Percentiles rank a stretch among this genome's conserved stretches.
phyloP scores from a whole-genome alignment of 2,888 invertebrate species.

The Syrista parreyssii region DNA sequence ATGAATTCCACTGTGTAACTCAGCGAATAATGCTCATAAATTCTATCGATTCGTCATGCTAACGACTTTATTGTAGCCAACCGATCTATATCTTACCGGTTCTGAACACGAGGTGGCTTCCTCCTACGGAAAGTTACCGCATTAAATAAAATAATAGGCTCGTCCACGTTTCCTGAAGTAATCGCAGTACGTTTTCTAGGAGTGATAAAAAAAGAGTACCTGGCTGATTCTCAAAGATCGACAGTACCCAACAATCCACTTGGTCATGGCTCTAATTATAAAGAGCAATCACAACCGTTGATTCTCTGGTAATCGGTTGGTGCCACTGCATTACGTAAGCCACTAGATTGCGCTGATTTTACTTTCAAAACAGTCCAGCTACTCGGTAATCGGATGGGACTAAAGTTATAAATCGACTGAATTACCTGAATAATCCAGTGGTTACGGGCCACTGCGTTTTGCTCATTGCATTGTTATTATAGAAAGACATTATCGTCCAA shows the following conservation, averaged over 20 bases:
- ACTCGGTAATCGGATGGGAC: neutral
- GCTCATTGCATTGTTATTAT: neutral
- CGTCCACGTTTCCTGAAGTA: neutral
- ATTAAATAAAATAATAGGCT: neutral
- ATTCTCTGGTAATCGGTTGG: slow-evolving; percentile 2
- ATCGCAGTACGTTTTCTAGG: neutral
- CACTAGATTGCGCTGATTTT: neutral
- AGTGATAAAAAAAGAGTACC: neutral
- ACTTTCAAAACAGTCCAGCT: neutral
- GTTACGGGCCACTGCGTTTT: neutral
- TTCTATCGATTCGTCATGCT: neutral
- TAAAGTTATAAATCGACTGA: neutral
- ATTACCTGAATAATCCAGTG: neutral
- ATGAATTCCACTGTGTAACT: neutral
- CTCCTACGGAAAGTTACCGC: neutral
- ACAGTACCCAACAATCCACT: neutral
- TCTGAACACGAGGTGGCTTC: neutral
- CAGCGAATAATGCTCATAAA: neutral
- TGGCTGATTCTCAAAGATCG: neutral
- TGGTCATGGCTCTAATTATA: neutral
- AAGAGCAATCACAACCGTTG: neutral
- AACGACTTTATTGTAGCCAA: neutral
- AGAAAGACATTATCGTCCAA: neutral
- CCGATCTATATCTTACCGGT: neutral
- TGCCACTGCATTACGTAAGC: neutral